Base-by-base conservation (phyloP, 2,888 invertebrate species). In the Artemia sinica region DNA sequence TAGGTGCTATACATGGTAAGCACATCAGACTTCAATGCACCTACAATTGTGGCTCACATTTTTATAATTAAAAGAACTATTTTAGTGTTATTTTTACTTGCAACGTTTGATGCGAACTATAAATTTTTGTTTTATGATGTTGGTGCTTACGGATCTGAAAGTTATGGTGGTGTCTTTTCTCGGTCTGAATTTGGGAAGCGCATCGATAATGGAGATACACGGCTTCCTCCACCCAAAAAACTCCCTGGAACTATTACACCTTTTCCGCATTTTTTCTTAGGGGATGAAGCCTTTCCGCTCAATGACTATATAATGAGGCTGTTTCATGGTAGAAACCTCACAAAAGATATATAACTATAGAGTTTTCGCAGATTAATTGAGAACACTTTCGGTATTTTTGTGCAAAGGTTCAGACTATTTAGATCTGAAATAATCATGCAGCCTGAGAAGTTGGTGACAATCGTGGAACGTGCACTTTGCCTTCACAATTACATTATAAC, bases 291-390 rank as follows among this genome's bases (percentile, higher is more conserved):
- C 18, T 69, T 70, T 65, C 69, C 58, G 12, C 65, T 70, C 13
- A 18, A 70, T 52, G 69, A 70, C 50, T 52, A 70, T 69, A 50
- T 70, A 49, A 49, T 70, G 69, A 28, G 70, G 49, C 69, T 69
- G 11, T 63, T 50, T 50, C 70, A 69, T 49, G 69, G 70, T 12
- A 11, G 12, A 48, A 58, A 69, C 49, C 69, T 70, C 48, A 63
- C 49, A 48, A 13, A 18, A 49, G 28, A 58, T 18, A 52, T 70
- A 14, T 49, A 52, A 28, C 5, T 70, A 63, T 70, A 69, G 50
- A 69, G 52, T 14, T 69, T 14, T 18, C 18, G n/a, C 12, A 66
- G 28, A 65, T 70, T 70, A 13, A 58, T 65, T 48, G 69, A 70
- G 50, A 70, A 70, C 49, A 51, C 69, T 8, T 63, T 70, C 48